Evolutionary conservation across 1,140 invertebrate genomes (phyloP).

Genomic region (Panagrolaimus sp.): DNA sequence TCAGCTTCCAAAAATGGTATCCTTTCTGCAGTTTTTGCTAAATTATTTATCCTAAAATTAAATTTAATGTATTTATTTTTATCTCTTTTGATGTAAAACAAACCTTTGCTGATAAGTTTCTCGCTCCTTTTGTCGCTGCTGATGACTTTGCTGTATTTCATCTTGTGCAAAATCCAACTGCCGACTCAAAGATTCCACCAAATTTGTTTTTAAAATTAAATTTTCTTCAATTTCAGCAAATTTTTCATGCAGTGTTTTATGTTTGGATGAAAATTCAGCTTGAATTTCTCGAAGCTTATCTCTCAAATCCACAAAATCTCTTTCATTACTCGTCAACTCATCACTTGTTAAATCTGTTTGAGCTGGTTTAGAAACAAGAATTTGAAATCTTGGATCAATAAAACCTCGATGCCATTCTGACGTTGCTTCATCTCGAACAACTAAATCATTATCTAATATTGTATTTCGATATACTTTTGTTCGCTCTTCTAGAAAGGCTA

Average conservation of each 20-base stretch:
- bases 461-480: conserved; percentile 50
- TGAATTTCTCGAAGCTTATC: conserved; percentile 28
- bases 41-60: conserved; percentile 30
- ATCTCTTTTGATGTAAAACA: no score
- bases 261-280: conserved; percentile 41
- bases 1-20: conserved; percentile 42
- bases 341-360: conserved; percentile 46
- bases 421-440: conserved; percentile 40
- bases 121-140: conserved; percentile 39
- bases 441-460: conserved; percentile 45
- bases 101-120: conserved; percentile 36
- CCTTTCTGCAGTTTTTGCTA: conserved; percentile 34
- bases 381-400: conserved; percentile 35
- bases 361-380: conserved; percentile 31
- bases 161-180: conserved; percentile 47
- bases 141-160: conserved; percentile 31
- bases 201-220: conserved; percentile 44
- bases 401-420: conserved; percentile 46
- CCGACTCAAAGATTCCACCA: conserved; percentile 45
- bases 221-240: conserved; percentile 52
- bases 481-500: conserved; percentile 49
- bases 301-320: conserved; percentile 16
- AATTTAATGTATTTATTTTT: no score
- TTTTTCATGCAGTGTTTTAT: conserved; percentile 37
- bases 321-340: conserved; percentile 14